phyloP scores from a whole-genome alignment of 1,140 invertebrate species.

The Scaptodrosophila lebanonensis region DNA sequence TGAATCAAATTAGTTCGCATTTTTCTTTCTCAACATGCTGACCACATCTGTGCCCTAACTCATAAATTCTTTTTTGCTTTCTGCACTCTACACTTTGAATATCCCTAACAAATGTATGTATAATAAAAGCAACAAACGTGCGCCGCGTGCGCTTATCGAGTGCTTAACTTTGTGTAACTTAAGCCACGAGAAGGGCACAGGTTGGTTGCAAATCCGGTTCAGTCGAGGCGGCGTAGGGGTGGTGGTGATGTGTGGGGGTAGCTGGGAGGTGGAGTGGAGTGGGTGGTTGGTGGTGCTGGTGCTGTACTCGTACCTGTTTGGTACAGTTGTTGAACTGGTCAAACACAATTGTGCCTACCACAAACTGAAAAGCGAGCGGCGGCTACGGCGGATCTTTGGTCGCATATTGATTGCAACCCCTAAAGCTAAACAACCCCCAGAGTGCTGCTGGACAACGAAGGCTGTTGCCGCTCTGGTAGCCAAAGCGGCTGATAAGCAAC shows the following conservation, averaged over 20 bases:
- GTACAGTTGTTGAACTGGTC: constrained; percentile 32
- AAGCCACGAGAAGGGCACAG: constrained; percentile 12
- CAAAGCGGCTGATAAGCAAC: constrained; percentile 64
- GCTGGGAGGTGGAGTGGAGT: constrained; percentile 5
- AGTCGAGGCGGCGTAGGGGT: background rate
- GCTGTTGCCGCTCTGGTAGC: constrained; percentile 13
- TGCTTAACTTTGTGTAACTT: constrained; percentile 49
- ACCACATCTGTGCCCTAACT: too few species aligned
- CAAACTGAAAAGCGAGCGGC: constrained; percentile 27
- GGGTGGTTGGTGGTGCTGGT: constrained; percentile 6
- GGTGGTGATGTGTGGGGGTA: background rate
- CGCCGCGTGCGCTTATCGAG: constrained; percentile 53
- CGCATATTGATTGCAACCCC: constrained; percentile 60
- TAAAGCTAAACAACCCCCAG: constrained; percentile 60
- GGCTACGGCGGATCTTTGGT: constrained; percentile 1
- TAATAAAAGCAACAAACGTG: constrained; percentile 8
- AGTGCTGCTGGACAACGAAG: constrained; percentile 16
- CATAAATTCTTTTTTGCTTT: too few species aligned
- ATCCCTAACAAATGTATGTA: too few species aligned
- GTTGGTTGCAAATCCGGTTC: too few species aligned
- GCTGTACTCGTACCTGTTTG: too few species aligned
- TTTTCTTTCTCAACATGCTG: too few species aligned
- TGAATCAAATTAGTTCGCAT: too few species aligned
- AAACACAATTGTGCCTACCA: constrained; percentile 53
- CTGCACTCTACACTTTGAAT: too few species aligned